phyloP scores from a whole-genome alignment of 2,797 vertebrate genomes.

The Gambelia wislizenii region DNA sequence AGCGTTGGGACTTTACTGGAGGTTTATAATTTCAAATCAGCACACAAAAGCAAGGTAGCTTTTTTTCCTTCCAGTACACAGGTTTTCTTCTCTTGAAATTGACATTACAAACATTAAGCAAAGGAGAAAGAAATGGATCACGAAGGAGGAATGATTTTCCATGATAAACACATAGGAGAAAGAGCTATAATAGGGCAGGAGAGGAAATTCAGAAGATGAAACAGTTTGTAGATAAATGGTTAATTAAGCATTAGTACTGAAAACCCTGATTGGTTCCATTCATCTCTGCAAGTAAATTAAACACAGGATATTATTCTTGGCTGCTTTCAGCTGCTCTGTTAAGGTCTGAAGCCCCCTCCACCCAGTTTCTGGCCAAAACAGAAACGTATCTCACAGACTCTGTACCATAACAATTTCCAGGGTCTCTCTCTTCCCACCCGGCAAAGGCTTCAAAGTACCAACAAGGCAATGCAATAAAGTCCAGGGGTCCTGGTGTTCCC shows the following conservation, averaged over 20 bases:
- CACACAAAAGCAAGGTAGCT: constrained; percentile 56
- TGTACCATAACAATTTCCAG: background rate
- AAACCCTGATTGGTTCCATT: constrained; percentile 55
- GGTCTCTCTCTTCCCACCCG: background rate
- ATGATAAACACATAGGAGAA: constrained; percentile 50
- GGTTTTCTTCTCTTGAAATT: constrained; percentile 60
- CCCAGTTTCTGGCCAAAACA: constrained; percentile 25
- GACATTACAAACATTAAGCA: constrained; percentile 57
- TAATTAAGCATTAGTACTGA: constrained; percentile 64
- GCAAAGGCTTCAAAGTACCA: background rate
- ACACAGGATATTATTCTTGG: constrained; percentile 63
- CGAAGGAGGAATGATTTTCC: constrained; percentile 52
- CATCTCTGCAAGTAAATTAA: constrained; percentile 39
- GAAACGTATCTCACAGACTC: background rate
- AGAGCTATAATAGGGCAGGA: constrained; percentile 54
- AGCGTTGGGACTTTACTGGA: background rate
- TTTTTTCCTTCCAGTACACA: constrained; percentile 67
- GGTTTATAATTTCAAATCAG: constrained; percentile 40
- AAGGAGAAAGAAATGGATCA: constrained; percentile 46
- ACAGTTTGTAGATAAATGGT: constrained; percentile 58
- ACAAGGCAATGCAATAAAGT: background rate
- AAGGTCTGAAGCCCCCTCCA: background rate
- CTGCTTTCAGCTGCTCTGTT: constrained; percentile 1
- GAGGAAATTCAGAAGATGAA: constrained; percentile 50
- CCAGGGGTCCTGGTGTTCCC: background rate